Conservation (phyloP, 2,797 vertebrate genomes). For the Hippopotamyrus pictus region DNA sequence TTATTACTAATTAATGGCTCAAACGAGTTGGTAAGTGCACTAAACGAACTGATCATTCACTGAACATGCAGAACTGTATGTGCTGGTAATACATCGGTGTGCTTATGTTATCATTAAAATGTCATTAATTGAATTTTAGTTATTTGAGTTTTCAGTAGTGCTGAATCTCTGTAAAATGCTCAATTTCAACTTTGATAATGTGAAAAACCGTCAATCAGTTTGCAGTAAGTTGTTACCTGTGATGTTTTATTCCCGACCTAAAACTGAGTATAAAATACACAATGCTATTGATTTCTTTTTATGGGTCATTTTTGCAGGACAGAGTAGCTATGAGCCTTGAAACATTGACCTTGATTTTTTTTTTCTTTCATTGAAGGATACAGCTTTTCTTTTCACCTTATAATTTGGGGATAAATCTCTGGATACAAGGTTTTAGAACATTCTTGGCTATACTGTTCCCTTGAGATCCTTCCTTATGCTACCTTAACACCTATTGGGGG, state of each 20-base stretch:
- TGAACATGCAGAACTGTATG: neutral
- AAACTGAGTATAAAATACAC: neutral
- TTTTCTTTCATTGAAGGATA: neutral
- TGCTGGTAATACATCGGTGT: neutral
- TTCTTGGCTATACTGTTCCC: neutral
- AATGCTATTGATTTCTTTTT: neutral
- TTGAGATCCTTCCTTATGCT: no score
- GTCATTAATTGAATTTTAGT: neutral
- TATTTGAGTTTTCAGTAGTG: neutral
- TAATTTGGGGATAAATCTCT: neutral
- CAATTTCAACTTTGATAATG: neutral
- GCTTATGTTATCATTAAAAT: neutral
- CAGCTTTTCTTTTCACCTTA: neutral
- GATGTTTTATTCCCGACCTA: neutral
- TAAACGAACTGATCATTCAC: neutral
- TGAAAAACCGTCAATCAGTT: neutral
- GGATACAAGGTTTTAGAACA: neutral
- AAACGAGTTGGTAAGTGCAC: neutral
- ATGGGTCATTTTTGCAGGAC: neutral
- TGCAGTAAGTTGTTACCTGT: neutral
- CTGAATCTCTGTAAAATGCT: neutral
- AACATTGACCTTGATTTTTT: neutral
- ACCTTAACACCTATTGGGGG: neutral
- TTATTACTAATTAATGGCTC: neutral
- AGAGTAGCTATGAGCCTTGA: neutral